These are phyloP conservation scores for Apeira syringaria DNA, from an alignment of 2,888 invertebrate genomes.

Conservation along the genomic window DNA sequence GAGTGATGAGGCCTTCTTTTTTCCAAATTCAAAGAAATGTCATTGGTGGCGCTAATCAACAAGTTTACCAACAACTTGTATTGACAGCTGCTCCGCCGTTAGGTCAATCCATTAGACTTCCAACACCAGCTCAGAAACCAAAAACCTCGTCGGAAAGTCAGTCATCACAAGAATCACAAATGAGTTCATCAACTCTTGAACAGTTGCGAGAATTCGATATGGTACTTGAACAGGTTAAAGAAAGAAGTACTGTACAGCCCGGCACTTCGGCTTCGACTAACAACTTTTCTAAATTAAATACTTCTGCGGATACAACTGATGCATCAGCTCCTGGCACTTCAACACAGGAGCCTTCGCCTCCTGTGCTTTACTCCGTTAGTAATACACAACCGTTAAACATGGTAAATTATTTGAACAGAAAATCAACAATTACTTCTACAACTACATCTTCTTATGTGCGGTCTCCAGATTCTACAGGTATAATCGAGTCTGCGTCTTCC, in stretches of 20 bases:
- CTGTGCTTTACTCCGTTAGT: constrained; percentile 69
- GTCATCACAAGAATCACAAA: constrained; percentile 80
- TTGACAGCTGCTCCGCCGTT: constrained; percentile 74
- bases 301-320: constrained; percentile 56
- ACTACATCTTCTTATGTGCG: constrained; percentile 61
- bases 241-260: constrained; percentile 87
- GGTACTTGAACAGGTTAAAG: constrained; percentile 91
- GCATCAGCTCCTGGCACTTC: constrained; percentile 45
- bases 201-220: constrained; percentile 91
- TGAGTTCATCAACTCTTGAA: constrained; percentile 90
- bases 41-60: constrained; percentile 81
- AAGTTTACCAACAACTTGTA: constrained; percentile 77
- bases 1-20: constrained; percentile 81
- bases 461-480: constrained; percentile 71
- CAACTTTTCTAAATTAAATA: constrained; percentile 50
- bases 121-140: constrained; percentile 51
- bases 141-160: constrained; percentile 57
- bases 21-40: constrained; percentile 86
- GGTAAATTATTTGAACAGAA: constrained; percentile 66
- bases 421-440: constrained; percentile 55
- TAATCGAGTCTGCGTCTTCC: constrained; percentile 61
- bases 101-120: constrained; percentile 69
- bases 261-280: constrained; percentile 44
- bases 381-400: constrained; percentile 65
- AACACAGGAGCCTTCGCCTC: constrained; percentile 54